These are phyloP conservation scores for Okapia johnstoni DNA, from an alignment of 2,113 vertebrate genomes.

Conservation along the genomic window DNA sequence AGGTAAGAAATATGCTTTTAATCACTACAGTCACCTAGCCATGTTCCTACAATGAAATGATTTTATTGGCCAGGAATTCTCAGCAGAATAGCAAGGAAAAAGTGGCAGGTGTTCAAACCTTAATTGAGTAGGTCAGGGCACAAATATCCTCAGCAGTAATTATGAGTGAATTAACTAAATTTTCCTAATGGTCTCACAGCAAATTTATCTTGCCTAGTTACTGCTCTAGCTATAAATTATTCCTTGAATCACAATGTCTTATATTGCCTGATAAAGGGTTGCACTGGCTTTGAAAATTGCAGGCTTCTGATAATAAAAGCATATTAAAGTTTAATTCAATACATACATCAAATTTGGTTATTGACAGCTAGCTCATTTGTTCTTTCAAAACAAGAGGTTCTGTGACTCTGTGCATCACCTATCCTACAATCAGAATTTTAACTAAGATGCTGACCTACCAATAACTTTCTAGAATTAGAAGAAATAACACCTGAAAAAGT, in stretches of 20 bases:
- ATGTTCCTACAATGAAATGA: neutral
- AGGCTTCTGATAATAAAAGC: neutral
- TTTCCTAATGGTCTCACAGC: conserved; percentile 38
- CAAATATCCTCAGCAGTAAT: conserved; percentile 20
- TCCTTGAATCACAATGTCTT: neutral
- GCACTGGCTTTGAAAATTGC: neutral
- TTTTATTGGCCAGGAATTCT: neutral
- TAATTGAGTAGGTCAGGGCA: neutral
- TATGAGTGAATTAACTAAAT: conserved; percentile 24
- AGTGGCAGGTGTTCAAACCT: neutral
- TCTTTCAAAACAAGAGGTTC: neutral
- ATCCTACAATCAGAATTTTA: neutral
- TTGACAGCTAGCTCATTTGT: neutral
- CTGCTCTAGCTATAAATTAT: neutral
- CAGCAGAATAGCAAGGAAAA: neutral
- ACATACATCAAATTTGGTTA: neutral
- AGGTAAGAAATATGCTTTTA: neutral
- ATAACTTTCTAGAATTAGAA: neutral
- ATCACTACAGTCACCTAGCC: neutral
- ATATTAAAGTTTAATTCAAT: neutral
- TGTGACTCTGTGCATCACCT: neutral
- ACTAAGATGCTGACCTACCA: neutral
- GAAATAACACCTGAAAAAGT: neutral
- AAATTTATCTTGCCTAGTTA: neutral
- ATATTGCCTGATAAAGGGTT: neutral